Percentiles rank a stretch among this genome's conserved stretches.
Conservation (phyloP, 1,140 invertebrate genomes). For the Pseudachorutes palmiensis region DNA sequence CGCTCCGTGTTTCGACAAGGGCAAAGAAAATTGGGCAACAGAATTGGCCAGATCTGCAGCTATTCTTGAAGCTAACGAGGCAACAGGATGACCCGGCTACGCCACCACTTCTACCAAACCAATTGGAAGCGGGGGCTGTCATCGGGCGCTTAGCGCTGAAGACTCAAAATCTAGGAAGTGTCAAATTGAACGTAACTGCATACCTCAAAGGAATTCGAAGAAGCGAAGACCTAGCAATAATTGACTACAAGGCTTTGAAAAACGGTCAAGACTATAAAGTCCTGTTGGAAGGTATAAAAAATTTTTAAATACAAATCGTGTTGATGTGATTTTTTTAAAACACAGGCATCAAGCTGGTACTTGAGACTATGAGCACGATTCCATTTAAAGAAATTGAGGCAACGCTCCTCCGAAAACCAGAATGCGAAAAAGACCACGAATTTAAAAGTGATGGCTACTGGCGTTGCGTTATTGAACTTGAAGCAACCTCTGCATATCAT, state of each 20-base stretch:
- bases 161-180: slow-evolving; percentile 37
- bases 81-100: background rate
- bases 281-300: background rate
- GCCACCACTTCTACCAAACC: slow-evolving; percentile 20
- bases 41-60: slow-evolving; percentile 23
- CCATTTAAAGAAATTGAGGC: slow-evolving; percentile 40
- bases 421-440: slow-evolving; percentile 37
- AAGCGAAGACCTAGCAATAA: slow-evolving; percentile 10
- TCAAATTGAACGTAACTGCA: background rate
- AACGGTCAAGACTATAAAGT: slow-evolving; percentile 19
- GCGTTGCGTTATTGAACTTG: slow-evolving; percentile 39
- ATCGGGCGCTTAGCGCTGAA: slow-evolving; percentile 37
- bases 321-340: background rate
- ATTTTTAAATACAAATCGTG: background rate
- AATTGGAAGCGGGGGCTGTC: background rate
- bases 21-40: slow-evolving; percentile 3
- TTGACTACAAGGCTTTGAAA: slow-evolving; percentile 17
- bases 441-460: slow-evolving; percentile 40
- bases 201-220: background rate
- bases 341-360: slow-evolving; percentile 9
- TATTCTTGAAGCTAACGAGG: background rate
- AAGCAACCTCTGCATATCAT: slow-evolving; percentile 48
- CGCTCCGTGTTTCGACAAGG: slow-evolving; percentile 15
- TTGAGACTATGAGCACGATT: slow-evolving; percentile 40
- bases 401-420: slow-evolving; percentile 18